phyloP scores from a whole-genome alignment of 2,797 vertebrate species.

The Sebastes nivosus region DNA sequence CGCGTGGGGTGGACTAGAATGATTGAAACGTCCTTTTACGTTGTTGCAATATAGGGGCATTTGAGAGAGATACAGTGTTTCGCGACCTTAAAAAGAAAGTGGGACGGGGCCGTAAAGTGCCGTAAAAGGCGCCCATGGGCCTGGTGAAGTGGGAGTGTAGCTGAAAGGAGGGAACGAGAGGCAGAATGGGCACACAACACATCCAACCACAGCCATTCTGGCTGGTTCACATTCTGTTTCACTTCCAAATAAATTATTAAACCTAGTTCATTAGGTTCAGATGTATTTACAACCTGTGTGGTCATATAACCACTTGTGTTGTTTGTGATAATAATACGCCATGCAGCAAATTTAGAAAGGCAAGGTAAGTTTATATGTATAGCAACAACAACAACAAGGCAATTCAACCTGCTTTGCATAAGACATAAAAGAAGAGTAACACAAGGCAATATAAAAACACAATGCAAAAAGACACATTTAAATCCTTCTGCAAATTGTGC shows the following conservation, averaged over 20 bases:
- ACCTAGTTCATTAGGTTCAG: neutral
- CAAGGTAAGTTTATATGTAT: neutral
- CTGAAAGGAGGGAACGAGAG: neutral
- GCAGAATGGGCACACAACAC: neutral
- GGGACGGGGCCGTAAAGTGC: too few relatives aligned
- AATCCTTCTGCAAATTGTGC: neutral
- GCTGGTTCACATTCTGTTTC: neutral
- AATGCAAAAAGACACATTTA: neutral
- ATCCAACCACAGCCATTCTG: neutral
- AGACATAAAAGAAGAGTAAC: neutral
- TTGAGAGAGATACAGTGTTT: too few relatives aligned
- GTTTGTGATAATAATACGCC: neutral
- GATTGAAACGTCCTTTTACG: too few relatives aligned
- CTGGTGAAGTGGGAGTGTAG: neutral
- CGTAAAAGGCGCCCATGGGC: neutral
- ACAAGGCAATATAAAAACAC: neutral
- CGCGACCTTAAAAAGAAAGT: too few relatives aligned
- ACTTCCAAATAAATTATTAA: neutral
- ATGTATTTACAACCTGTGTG: neutral
- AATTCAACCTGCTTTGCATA: neutral
- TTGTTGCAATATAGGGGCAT: too few relatives aligned
- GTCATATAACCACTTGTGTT: neutral
- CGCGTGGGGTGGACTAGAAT: fast-evolving
- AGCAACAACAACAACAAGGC: neutral
- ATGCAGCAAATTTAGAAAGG: neutral